Conservation (phyloP, 2,797 vertebrate species). For the Lates japonicus region DNA sequence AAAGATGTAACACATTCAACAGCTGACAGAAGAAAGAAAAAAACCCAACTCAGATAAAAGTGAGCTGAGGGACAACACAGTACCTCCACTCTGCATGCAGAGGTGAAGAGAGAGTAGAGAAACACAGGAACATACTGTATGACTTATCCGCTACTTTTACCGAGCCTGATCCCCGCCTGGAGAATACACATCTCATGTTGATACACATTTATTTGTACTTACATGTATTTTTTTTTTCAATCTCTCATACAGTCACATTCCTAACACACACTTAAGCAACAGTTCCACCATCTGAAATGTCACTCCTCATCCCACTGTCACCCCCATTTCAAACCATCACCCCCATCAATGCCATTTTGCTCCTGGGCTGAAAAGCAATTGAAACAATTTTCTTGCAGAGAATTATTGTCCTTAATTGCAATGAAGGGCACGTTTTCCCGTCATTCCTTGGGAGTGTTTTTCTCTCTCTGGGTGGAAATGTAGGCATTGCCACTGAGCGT, state of each 20-base stretch:
- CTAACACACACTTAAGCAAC: constrained; percentile 67
- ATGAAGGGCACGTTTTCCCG: constrained; percentile 83
- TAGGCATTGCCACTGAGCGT: constrained; percentile 82
- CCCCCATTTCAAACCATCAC: constrained; percentile 81
- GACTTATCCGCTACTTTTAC: constrained; percentile 23
- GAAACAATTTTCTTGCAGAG: constrained; percentile 85
- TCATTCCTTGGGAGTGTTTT: constrained; percentile 82
- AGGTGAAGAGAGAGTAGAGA: too few species aligned
- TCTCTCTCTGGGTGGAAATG: constrained; percentile 82
- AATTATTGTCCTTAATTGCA: constrained; percentile 88
- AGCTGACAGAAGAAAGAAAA: constrained; percentile 16
- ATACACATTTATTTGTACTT: constrained; percentile 43
- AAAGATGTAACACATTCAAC: constrained; percentile 18
- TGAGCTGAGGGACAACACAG: constrained; percentile 16
- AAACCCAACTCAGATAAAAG: constrained; percentile 18
- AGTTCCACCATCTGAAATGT: constrained; percentile 75
- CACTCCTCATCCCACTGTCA: constrained; percentile 71
- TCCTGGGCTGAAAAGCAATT: constrained; percentile 86
- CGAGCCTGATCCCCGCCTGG: constrained; percentile 39
- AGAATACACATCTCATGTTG: constrained; percentile 40
- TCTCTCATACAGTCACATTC: constrained; percentile 55
- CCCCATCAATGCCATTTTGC: constrained; percentile 85
- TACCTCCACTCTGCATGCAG: background rate
- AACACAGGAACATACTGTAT: constrained; percentile 34
- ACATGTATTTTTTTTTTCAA: constrained; percentile 53